Evolutionary conservation across 1,140 invertebrate species (phyloP).

Genomic region (Zaprionus vittiger): DNA sequence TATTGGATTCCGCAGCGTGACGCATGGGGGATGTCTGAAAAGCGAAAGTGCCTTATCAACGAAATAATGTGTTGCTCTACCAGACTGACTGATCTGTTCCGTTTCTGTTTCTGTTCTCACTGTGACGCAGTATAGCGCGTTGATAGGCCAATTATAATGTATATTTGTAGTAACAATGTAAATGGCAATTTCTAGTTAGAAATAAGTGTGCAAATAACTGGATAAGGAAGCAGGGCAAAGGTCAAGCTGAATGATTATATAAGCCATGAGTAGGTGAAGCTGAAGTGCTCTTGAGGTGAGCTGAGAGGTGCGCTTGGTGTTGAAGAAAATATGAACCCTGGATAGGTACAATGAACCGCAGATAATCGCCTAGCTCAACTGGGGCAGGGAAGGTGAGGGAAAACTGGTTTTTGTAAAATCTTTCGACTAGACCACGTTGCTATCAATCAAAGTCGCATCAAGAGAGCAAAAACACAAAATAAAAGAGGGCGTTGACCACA

Average conservation of each 20-base stretch:
- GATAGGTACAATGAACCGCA: constrained; percentile 76
- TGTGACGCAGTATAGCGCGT: neutral
- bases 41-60: constrained; percentile 34
- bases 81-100: neutral
- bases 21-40: constrained; percentile 32
- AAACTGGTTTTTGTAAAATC: constrained; percentile 71
- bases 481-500: constrained; percentile 45
- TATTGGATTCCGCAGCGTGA: constrained; percentile 59
- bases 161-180: neutral
- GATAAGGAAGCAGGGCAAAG: neutral
- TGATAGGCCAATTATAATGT: constrained; percentile 1
- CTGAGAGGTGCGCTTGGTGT: constrained; percentile 21
- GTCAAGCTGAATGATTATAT: constrained; percentile 6
- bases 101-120: constrained; percentile 12
- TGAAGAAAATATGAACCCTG: constrained; percentile 33
- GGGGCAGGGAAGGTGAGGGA: constrained; percentile 36
- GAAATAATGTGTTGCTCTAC: neutral
- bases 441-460: constrained; percentile 66
- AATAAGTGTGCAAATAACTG: neutral
- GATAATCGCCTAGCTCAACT: constrained; percentile 59
- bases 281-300: neutral
- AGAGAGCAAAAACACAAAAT: constrained; percentile 16
- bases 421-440: constrained; percentile 28
- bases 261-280: constrained; percentile 1
- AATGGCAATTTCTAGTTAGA: neutral